Evolutionary conservation across 2,113 vertebrate genomes (phyloP).

Genomic region (Delphinapterus leucas): DNA sequence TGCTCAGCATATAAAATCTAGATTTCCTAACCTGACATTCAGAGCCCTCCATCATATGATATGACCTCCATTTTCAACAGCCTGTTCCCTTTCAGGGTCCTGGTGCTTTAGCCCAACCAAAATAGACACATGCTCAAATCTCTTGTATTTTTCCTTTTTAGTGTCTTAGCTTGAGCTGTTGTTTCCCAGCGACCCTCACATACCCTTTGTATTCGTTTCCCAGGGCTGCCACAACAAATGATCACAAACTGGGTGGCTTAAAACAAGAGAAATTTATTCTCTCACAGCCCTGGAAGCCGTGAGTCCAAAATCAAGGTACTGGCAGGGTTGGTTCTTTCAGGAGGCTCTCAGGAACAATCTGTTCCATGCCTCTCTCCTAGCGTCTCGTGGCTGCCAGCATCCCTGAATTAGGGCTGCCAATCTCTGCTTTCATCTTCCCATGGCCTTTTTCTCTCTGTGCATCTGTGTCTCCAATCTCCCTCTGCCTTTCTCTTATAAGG

Average conservation of each 20-base stretch:
- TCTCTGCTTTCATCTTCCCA: not conserved
- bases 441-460: not conserved
- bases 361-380: not conserved
- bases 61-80: not conserved
- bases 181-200: not conserved
- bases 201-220: not conserved
- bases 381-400: not conserved
- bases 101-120: not conserved
- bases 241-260: not conserved
- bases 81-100: not conserved
- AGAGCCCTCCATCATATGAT: not conserved
- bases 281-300: not conserved
- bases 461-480: not conserved
- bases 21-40: not conserved
- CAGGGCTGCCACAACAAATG: not conserved
- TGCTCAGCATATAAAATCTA: not conserved
- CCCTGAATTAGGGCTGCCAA: not conserved
- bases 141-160: not conserved
- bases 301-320: not conserved
- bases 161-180: not conserved
- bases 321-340: not conserved
- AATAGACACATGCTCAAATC: not conserved
- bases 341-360: not conserved
- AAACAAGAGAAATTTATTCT: not conserved
- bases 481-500: not conserved